phyloP scores from a whole-genome alignment of 92 coral and sea anemone species.

The Zoanthus sansibaricus region DNA sequence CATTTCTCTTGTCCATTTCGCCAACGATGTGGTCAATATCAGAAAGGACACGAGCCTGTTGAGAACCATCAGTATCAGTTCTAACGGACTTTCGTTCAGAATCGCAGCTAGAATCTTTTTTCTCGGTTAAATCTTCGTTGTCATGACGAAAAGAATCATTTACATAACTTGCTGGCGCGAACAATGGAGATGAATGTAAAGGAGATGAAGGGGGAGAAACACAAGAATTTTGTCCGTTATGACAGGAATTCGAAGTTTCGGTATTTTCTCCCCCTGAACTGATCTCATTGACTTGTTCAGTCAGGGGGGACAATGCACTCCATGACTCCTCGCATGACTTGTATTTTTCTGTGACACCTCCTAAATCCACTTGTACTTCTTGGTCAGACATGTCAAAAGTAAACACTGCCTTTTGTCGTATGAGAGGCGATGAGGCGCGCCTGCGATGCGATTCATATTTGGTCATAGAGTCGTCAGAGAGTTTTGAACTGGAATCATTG shows the following conservation, averaged over 20 bases:
- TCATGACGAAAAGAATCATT: slow-evolving; percentile 78
- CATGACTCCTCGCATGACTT: slow-evolving; percentile 35
- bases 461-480: slow-evolving; percentile 76
- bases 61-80: not conserved
- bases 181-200: slow-evolving; percentile 31
- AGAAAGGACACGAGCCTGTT: not conserved
- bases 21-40: not conserved
- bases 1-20: not conserved
- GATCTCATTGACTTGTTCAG: slow-evolving; percentile 49
- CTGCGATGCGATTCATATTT: slow-evolving; percentile 71
- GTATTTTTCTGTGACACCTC: slow-evolving; percentile 21
- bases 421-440: slow-evolving; percentile 91
- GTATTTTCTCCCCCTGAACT: slow-evolving; percentile 20
- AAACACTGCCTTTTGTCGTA: slow-evolving; percentile 93
- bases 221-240: slow-evolving; percentile 59
- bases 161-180: slow-evolving; percentile 67
- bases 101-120: not conserved
- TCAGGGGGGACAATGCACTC: slow-evolving; percentile 63
- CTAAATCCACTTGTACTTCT: slow-evolving; percentile 45
- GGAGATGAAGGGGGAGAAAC: slow-evolving; percentile 63
- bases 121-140: slow-evolving; percentile 59
- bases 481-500: slow-evolving; percentile 71
- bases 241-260: not conserved
- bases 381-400: slow-evolving; percentile 78
- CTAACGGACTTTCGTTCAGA: not conserved